Evolutionary conservation across 92 coral and sea anemone genomes (phyloP).

Genomic region (Phenganax subtilis): DNA sequence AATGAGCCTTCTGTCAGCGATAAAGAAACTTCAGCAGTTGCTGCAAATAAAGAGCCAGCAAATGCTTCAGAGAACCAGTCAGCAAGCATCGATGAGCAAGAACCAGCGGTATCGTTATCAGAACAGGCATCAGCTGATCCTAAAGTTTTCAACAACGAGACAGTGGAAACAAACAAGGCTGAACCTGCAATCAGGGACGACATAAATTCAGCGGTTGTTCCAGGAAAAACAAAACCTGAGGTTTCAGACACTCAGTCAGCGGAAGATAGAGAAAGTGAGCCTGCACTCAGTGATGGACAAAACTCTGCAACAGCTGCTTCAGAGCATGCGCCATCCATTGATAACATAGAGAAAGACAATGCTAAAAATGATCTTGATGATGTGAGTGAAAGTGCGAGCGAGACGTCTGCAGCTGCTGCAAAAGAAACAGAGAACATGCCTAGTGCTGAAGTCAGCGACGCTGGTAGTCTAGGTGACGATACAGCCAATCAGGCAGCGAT

Average conservation of each 20-base stretch:
- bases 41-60: background rate
- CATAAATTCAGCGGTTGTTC: background rate
- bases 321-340: background rate
- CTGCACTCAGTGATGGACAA: background rate
- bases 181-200: slow-evolving; percentile 7
- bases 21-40: slow-evolving; percentile 6
- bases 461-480: slow-evolving; percentile 17
- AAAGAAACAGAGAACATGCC: background rate
- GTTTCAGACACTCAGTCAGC: too few relatives aligned
- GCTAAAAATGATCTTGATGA: background rate
- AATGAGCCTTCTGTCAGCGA: slow-evolving; percentile 16
- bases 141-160: background rate
- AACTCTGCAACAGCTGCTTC: background rate
- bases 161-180: background rate
- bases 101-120: background rate
- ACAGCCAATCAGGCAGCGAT: background rate
- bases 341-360: slow-evolving; percentile 5
- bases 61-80: background rate
- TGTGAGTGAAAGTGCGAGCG: slow-evolving; percentile 6
- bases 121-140: background rate
- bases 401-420: slow-evolving; percentile 18
- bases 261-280: background rate
- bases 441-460: background rate
- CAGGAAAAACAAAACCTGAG: background rate
- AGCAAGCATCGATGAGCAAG: slow-evolving; percentile 11